A percentile compares a stretch with the other conserved stretches of the same genome.
These are phyloP conservation scores for Macroglossus sobrinus DNA, from an alignment of 2,113 vertebrate genomes.

Conservation along the genomic window DNA sequence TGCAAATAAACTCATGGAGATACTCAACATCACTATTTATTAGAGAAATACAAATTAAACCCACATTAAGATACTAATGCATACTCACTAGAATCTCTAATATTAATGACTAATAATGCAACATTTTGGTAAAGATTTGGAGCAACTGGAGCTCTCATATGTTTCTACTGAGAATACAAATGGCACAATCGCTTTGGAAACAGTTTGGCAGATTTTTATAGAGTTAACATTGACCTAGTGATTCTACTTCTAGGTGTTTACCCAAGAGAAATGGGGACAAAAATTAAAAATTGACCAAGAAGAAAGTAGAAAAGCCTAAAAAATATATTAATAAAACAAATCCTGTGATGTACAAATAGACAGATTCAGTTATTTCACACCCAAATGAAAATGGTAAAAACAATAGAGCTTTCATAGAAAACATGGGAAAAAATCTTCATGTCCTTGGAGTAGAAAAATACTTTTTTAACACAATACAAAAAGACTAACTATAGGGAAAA, in stretches of 20 bases:
- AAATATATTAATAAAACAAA: neutral
- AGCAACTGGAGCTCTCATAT: neutral
- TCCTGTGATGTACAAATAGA: neutral
- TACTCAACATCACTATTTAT: neutral
- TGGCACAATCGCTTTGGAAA: neutral
- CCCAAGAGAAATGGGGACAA: neutral
- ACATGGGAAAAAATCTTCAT: neutral
- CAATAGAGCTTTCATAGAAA: neutral
- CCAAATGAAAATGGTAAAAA: neutral
- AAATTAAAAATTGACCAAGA: neutral
- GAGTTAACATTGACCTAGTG: neutral
- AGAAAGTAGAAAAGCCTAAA: neutral
- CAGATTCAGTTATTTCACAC: neutral
- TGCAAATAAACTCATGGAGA: neutral
- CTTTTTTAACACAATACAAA: neutral
- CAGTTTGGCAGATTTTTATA: neutral
- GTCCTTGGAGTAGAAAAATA: neutral
- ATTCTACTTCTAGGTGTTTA: neutral
- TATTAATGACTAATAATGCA: neutral
- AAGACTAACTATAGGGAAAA: neutral
- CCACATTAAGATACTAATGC: neutral
- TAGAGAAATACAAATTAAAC: neutral
- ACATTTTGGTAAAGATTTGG: neutral
- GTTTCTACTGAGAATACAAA: neutral
- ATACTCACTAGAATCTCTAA: neutral